These are phyloP conservation scores for Lindbergichthys nudifrons DNA, from an alignment of 2,797 vertebrate species.

Conservation along the genomic window DNA sequence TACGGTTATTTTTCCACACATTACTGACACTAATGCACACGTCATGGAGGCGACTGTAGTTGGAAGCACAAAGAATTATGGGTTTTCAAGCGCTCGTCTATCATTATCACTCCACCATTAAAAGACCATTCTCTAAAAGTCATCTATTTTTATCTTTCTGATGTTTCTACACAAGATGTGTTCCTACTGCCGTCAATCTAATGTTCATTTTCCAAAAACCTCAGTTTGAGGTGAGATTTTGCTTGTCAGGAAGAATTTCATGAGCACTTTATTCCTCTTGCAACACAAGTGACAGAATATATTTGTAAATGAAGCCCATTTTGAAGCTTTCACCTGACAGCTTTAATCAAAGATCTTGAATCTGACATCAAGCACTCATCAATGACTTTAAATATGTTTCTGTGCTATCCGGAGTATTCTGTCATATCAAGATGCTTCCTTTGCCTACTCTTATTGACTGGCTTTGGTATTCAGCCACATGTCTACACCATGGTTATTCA, in stretches of 20 bases:
- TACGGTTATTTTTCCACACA: slow-evolving; percentile 24
- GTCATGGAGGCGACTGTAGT: slow-evolving; percentile 10
- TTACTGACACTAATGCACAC: slow-evolving; percentile 31
- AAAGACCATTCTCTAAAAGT: slow-evolving; percentile 12
- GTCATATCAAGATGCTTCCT: slow-evolving; percentile 61
- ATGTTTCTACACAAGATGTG: neutral
- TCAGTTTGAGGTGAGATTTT: slow-evolving; percentile 1
- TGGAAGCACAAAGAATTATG: slow-evolving; percentile 14
- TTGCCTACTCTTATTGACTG: slow-evolving; percentile 53
- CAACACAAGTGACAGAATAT: neutral
- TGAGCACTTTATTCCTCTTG: neutral
- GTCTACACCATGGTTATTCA: slow-evolving; percentile 67
- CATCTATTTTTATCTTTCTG: slow-evolving; percentile 29
- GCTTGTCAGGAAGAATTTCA: neutral
- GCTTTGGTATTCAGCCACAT: slow-evolving; percentile 62
- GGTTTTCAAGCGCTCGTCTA: slow-evolving; percentile 3
- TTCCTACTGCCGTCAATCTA: neutral
- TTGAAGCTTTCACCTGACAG: slow-evolving; percentile 32
- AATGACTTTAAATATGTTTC: slow-evolving; percentile 19
- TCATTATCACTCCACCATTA: slow-evolving; percentile 17
- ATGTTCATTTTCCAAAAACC: neutral
- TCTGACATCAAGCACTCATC: slow-evolving; percentile 12
- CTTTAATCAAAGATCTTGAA: slow-evolving; percentile 21
- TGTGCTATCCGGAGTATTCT: slow-evolving; percentile 30
- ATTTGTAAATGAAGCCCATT: neutral